Percentiles rank a stretch among this genome's conserved stretches.
Evolutionary conservation across 2,888 invertebrate species (phyloP).

Genomic region (Cheilosia grossa): DNA sequence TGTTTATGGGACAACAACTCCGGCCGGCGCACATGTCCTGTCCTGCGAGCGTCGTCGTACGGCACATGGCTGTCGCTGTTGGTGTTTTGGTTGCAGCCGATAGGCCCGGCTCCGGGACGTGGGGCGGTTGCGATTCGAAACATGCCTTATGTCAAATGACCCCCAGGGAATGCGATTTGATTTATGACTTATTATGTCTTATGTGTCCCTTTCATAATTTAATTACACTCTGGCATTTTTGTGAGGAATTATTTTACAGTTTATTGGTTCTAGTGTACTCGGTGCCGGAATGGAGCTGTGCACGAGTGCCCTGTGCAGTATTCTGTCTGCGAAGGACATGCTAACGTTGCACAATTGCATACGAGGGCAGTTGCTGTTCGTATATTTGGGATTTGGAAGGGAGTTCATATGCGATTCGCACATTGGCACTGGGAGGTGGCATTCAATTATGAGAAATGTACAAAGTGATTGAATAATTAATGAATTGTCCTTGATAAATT

Average conservation of each 20-base stretch:
- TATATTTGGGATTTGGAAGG: constrained; percentile 18
- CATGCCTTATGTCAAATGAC: constrained; percentile 75
- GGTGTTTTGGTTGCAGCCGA: constrained; percentile 49
- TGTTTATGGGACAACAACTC: constrained; percentile 74
- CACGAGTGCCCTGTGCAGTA: constrained; percentile 3
- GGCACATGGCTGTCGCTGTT: not conserved
- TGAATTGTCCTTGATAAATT: constrained; percentile 73
- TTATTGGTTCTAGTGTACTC: constrained; percentile 65
- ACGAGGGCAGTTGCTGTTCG: constrained; percentile 37
- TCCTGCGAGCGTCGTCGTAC: constrained; percentile 35
- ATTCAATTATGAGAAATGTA: constrained; percentile 67
- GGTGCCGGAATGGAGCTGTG: constrained; percentile 9
- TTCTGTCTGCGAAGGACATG: constrained; percentile 56
- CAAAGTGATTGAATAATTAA: constrained; percentile 71
- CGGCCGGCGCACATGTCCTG: constrained; percentile 70
- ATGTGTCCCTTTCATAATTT: constrained; percentile 75
- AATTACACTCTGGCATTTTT: constrained; percentile 75
- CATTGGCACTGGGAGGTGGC: constrained; percentile 18
- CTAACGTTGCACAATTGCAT: constrained; percentile 71
- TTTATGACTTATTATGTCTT: constrained; percentile 75
- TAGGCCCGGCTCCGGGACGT: not conserved
- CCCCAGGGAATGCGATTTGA: constrained; percentile 74
- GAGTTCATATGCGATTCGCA: constrained; percentile 25
- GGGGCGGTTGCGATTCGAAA: constrained; percentile 65
- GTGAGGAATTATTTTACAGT: constrained; percentile 74